A percentile compares a stretch with the other conserved stretches of the same genome.
phyloP scores from a whole-genome alignment of 2,888 invertebrate genomes.

The Caenorhabditis sp. region DNA sequence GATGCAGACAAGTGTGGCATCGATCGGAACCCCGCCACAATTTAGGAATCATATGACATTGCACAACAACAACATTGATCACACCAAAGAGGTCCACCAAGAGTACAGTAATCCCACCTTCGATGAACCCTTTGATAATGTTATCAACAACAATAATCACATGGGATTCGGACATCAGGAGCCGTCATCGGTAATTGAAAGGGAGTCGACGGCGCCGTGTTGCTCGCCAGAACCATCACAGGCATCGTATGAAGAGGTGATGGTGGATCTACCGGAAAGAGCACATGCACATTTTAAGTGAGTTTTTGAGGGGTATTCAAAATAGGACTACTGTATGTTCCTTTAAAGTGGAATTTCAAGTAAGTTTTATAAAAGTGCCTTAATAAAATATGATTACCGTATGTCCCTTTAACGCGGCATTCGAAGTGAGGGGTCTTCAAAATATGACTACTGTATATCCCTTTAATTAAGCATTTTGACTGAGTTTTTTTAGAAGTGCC shows the following conservation, averaged over 20 bases:
- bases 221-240: constrained; percentile 50
- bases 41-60: constrained; percentile 46
- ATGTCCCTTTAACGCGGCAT: no score
- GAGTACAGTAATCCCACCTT: constrained; percentile 45
- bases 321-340: no score
- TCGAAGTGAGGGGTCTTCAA: no score
- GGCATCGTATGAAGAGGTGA: constrained; percentile 27
- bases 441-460: no score
- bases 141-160: neutral
- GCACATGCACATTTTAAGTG: neutral
- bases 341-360: no score
- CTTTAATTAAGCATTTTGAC: no score
- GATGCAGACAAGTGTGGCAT: constrained; percentile 22
- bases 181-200: constrained; percentile 59
- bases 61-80: constrained; percentile 44
- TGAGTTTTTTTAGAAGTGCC: no score
- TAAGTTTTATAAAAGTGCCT: no score
- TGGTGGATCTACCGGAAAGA: neutral
- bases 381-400: no score
- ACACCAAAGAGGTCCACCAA: constrained; percentile 14
- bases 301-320: no score
- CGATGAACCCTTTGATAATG: constrained; percentile 6
- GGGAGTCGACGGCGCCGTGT: constrained; percentile 62
- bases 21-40: constrained; percentile 24
- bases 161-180: constrained; percentile 47